Base-by-base conservation (phyloP, 2,113 vertebrate species). In the Phylloscopus whistleri region DNA sequence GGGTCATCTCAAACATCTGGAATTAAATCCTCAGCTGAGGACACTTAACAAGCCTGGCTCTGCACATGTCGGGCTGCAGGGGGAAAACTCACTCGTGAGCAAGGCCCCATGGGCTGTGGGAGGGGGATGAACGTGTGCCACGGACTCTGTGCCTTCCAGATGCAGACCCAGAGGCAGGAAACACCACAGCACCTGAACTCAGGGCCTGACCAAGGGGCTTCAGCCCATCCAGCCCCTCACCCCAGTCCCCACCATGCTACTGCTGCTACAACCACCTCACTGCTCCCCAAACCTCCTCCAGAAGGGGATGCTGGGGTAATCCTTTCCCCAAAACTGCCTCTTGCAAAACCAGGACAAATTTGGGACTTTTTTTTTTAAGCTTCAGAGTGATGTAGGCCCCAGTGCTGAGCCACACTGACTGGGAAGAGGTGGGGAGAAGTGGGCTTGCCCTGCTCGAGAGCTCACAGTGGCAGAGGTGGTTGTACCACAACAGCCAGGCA, bases 1-100 rank as follows among this genome's bases (percentile, higher is more conserved):
- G 37, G 87, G 95, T 91, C 95, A 94, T 67, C 89, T 81, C 2
- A 0, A 93, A 93, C 84, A 88, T 87, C 89, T 96, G 96, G 84
- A 81, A 76, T 35, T 8, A 84, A 87, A 92, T 76, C 94, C 39
- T 39, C 0, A 1, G 46, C 9, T 59, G 81, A 83, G 62, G 13
- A 30, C 37, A 14, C 76, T 52, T 59, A 80, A 91, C 78, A 33
- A 86, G 64, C n/a, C 60, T 30, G 19, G 39, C 87, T 55, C 28
- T 63, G 55, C 85, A 81, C 72, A 22, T 1, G 3, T 16, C 1
- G 0, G 48, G 73, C 75, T 70, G 74, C 1, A 7, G 49, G 63
- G 55, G 31, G 46, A 74, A 64, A 59, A 21, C 55, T 77, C 84
- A 8, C 13, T 3, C 0, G 27, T 0, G 3, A 75, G 55, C 78